Percentiles rank a stretch among this genome's conserved stretches.
phyloP scores from a whole-genome alignment of 2,113 vertebrate genomes.

The zebrafish (Danio rerio) region DNA sequence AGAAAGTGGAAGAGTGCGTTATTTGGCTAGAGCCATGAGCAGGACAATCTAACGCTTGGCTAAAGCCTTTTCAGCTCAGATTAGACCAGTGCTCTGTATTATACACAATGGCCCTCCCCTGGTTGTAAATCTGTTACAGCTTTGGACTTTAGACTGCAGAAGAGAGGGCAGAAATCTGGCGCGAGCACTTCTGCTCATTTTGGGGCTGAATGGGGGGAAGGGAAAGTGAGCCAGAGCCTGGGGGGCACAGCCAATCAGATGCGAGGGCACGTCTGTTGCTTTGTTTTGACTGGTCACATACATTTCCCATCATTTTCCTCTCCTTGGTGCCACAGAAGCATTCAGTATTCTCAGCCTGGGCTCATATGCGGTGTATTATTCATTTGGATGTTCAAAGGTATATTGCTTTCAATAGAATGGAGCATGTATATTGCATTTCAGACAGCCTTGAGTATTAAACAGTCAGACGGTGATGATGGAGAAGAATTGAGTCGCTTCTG shows the following conservation, averaged over 20 bases:
- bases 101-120: constrained; percentile 43
- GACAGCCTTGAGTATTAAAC: constrained; percentile 38
- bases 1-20: constrained; percentile 29
- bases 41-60: constrained; percentile 35
- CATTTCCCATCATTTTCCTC: constrained; percentile 38
- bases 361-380: constrained; percentile 41
- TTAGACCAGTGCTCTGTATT: constrained; percentile 42
- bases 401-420: constrained; percentile 27
- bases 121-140: constrained; percentile 59
- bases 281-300: constrained; percentile 42
- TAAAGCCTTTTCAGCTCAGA: constrained; percentile 50
- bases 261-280: constrained; percentile 30
- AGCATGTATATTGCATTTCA: constrained; percentile 33
- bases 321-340: constrained; percentile 15
- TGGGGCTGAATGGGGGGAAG: constrained; percentile 34
- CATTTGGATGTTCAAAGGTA: constrained; percentile 28
- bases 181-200: constrained; percentile 22
- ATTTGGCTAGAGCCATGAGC: constrained; percentile 25
- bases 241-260: constrained; percentile 45
- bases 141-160: constrained; percentile 56
- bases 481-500: constrained; percentile 8
- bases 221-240: constrained; percentile 24
- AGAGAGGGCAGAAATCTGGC: constrained; percentile 47
- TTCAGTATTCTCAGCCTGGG: constrained; percentile 14
- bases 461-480: not conserved